A percentile compares a stretch with the other conserved stretches of the same genome.
Evolutionary conservation across 1,140 invertebrate species (phyloP).

Genomic region (Leptopilina boulardi): DNA sequence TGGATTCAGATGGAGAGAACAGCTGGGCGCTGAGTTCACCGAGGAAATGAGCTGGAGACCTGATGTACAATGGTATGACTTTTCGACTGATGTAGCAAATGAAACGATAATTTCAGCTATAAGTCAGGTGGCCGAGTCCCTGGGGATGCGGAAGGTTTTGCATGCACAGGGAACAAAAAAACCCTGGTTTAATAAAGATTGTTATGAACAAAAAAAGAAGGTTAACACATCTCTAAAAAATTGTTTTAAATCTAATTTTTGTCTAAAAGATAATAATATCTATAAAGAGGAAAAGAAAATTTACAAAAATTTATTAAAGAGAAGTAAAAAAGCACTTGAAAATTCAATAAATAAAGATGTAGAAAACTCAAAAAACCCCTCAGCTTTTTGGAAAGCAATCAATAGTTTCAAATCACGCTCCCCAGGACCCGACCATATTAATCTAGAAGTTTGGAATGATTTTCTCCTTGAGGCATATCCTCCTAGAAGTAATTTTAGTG

Average conservation of each 20-base stretch:
- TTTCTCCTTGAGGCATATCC: neutral
- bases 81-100: neutral
- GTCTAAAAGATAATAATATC: neutral
- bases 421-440: neutral
- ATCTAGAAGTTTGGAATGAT: neutral
- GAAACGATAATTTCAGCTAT: neutral
- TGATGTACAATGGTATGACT: neutral
- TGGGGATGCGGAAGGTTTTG: neutral
- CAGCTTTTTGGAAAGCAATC: neutral
- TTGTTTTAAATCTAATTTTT: neutral
- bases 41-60: neutral
- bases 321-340: neutral
- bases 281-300: neutral
- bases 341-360: too few relatives aligned
- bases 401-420: neutral
- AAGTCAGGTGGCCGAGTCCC: neutral
- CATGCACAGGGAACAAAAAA: neutral
- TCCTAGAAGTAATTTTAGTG: neutral
- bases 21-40: neutral
- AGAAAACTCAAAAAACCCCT: neutral
- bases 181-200: constrained; percentile 7
- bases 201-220: neutral
- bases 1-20: neutral
- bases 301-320: neutral
- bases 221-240: neutral